Percentiles rank a stretch among this genome's conserved stretches.
Conservation (phyloP, 1,140 invertebrate species). For the Drosophila willistoni region DNA sequence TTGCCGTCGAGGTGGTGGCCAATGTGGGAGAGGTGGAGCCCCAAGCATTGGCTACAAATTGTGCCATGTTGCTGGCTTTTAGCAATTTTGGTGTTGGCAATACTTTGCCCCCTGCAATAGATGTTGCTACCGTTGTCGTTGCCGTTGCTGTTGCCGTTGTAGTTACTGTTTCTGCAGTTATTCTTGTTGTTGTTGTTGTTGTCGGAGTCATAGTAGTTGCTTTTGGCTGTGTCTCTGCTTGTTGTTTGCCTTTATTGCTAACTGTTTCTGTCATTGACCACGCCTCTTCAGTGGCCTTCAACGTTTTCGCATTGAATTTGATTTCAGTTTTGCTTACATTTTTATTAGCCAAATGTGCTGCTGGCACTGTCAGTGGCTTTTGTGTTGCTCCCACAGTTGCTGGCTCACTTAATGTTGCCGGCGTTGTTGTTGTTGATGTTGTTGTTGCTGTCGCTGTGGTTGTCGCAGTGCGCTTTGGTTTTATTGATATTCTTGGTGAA, state of each 20-base stretch:
- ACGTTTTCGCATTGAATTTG: conserved; percentile 41
- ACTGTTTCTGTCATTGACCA: conserved; percentile 34
- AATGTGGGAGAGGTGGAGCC: conserved; percentile 19
- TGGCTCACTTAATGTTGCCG: conserved; percentile 9
- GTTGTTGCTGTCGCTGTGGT: conserved; percentile 15
- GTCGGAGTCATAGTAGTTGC: too few species aligned
- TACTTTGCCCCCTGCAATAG: conserved; percentile 27
- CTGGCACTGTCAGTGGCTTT: conserved; percentile 14
- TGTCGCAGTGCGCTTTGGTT: conserved; percentile 54
- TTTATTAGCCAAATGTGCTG: conserved; percentile 32
- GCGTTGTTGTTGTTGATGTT: conserved; percentile 19
- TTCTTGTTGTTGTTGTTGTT: conserved; percentile 16
- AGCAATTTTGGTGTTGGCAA: conserved; percentile 49
- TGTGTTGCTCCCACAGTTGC: not conserved
- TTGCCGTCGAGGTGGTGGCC: not conserved
- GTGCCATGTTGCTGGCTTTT: conserved; percentile 25
- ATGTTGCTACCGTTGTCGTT: conserved; percentile 22
- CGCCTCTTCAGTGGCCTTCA: conserved; percentile 25
- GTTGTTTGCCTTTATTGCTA: conserved; percentile 12
- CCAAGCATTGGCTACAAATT: conserved; percentile 43
- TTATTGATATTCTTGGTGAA: conserved; percentile 39
- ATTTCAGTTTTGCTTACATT: conserved; percentile 31
- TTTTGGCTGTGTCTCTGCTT: conserved; percentile 23
- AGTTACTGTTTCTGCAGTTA: too few species aligned
- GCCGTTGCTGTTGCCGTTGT: conserved; percentile 6